A percentile compares a stretch with the other conserved stretches of the same genome.
These are phyloP conservation scores for Harpalus rubripes DNA, from an alignment of 2,888 invertebrate species.

Conservation along the genomic window DNA sequence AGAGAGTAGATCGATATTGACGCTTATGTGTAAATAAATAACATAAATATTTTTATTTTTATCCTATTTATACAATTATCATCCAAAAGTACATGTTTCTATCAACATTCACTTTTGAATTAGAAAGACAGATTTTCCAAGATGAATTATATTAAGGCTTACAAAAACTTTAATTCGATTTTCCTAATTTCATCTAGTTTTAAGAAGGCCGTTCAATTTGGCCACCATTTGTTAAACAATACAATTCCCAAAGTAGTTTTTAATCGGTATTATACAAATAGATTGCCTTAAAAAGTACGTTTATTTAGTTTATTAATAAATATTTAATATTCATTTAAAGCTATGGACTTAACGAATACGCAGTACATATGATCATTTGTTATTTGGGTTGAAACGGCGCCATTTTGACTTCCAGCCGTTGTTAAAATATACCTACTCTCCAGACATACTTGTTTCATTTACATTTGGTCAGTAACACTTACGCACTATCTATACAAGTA, in stretches of 20 bases:
- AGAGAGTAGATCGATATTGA: slow-evolving; percentile 28
- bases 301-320: slow-evolving; percentile 61
- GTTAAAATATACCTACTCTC: slow-evolving; percentile 33
- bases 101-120: slow-evolving; percentile 18
- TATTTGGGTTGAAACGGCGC: slow-evolving; percentile 32
- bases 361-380: slow-evolving; percentile 50
- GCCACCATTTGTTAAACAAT: slow-evolving; percentile 61
- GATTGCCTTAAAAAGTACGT: slow-evolving; percentile 56
- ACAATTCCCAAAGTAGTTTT: slow-evolving; percentile 59
- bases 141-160: slow-evolving; percentile 56
- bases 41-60: slow-evolving; percentile 60
- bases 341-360: slow-evolving; percentile 61
- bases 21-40: slow-evolving; percentile 62
- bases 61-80: slow-evolving; percentile 51
- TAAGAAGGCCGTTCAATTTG: slow-evolving; percentile 65
- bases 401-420: slow-evolving; percentile 56
- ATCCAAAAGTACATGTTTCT: slow-evolving; percentile 15
- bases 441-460: slow-evolving; percentile 53
- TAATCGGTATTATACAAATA: slow-evolving; percentile 62
- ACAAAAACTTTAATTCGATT: slow-evolving; percentile 62
- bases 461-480: slow-evolving; percentile 72
- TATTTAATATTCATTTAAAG: slow-evolving; percentile 60
- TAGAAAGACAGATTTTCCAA: slow-evolving; percentile 40
- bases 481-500: slow-evolving; percentile 71
- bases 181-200: slow-evolving; percentile 58